Percentiles rank a stretch among this genome's conserved stretches.
phyloP scores from a whole-genome alignment of 2,113 vertebrate genomes.

The Galemys pyrenaicus region DNA sequence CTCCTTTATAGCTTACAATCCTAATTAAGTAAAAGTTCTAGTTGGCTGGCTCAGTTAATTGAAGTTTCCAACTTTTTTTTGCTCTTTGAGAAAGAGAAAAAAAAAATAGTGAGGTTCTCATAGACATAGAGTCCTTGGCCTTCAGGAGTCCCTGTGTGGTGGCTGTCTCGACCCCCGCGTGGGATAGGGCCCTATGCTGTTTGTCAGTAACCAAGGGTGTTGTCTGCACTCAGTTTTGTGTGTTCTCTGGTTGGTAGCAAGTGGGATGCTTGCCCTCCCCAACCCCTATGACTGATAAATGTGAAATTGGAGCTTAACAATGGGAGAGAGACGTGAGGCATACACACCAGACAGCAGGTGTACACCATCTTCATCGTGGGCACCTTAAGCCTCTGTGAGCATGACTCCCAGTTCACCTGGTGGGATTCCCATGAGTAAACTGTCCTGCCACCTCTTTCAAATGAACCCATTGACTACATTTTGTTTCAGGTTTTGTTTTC shows the following conservation, averaged over 20 bases:
- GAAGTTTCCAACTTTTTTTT: neutral
- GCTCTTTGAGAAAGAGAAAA: no score
- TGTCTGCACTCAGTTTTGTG: neutral
- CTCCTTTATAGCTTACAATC: neutral
- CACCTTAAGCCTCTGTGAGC: neutral
- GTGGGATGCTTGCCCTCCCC: neutral
- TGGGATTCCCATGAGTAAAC: neutral
- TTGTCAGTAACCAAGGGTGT: neutral
- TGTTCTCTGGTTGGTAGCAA: neutral
- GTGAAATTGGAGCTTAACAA: neutral
- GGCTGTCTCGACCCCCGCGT: neutral
- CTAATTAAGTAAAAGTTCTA: neutral
- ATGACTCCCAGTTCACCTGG: rapidly evolving
- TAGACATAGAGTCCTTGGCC: no score
- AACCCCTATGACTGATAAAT: neutral
- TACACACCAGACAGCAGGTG: neutral
- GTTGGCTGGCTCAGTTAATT: neutral
- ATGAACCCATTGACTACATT: neutral
- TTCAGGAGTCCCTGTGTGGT: neutral
- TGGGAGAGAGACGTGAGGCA: neutral
- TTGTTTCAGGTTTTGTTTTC: neutral
- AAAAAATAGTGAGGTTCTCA: neutral
- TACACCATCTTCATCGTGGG: no score
- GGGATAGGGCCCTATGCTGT: neutral
- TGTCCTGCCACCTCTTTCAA: neutral